Evolutionary conservation across 2,113 vertebrate species (phyloP).

Genomic region (Plotosus lineatus): DNA sequence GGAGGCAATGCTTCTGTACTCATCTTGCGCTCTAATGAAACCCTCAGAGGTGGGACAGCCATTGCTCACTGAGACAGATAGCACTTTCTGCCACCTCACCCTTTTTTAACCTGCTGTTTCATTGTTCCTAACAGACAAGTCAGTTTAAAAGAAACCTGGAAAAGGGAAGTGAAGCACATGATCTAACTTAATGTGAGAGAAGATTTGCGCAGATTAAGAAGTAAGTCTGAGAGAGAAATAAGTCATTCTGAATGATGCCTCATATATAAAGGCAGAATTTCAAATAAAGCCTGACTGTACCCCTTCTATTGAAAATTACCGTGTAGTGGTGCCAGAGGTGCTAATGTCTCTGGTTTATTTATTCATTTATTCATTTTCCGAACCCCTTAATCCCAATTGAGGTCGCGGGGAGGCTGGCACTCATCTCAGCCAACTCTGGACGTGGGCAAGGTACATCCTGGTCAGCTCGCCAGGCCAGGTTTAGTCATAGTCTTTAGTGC

Average conservation of each 20-base stretch:
- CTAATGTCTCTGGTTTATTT: neutral
- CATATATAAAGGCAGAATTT: neutral
- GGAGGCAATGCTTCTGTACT: slow-evolving; percentile 12
- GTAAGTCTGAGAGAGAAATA: slow-evolving; percentile 23
- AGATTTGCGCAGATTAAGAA: slow-evolving; percentile 31
- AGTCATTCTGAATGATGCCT: slow-evolving; percentile 18
- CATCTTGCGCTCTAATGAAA: slow-evolving; percentile 39
- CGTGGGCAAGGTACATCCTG: too few species aligned
- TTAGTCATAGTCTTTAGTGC: neutral
- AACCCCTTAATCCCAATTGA: too few species aligned
- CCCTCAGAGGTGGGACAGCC: slow-evolving; percentile 6
- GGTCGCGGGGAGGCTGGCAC: too few species aligned
- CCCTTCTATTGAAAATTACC: slow-evolving; percentile 32
- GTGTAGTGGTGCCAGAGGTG: neutral
- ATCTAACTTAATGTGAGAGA: slow-evolving; percentile 8
- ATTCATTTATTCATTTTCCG: too few species aligned
- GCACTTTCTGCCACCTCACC: too few species aligned
- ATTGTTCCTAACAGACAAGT: slow-evolving; percentile 33
- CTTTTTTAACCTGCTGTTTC: neutral
- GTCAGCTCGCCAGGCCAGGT: too few species aligned
- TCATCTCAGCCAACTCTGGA: too few species aligned
- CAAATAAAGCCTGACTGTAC: neutral
- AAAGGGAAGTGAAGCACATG: neutral
- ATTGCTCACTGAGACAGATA: slow-evolving; percentile 46
- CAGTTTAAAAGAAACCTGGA: slow-evolving; percentile 5